Evolutionary conservation across 1,140 invertebrate genomes (phyloP), one percentile per base, ranked within the genome.

Genomic region (Rhizoglyphus robini): DNA sequence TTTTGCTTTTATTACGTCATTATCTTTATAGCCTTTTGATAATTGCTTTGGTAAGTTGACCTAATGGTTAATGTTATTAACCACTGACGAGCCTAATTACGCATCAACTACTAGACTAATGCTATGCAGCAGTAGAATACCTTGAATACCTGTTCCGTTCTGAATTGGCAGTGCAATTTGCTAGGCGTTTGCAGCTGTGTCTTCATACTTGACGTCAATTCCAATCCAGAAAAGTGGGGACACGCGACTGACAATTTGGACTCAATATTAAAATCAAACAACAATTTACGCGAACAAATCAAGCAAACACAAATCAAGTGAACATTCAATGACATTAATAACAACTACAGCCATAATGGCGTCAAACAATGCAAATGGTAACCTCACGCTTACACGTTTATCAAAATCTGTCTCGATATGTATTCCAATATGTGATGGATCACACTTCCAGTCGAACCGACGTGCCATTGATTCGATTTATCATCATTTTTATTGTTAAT

Each of bases 81-180:
- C 25, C 15, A 4, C 3, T 29, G 5, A 25, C 20, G 20, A n/a
- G 20, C 18, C 20, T 65, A 46, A 25, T 57, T 20, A 32, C n/a
- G 65, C 27, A 15, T 30, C 4, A 23, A 8, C 13, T 27, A 23
- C 15, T 13, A 36, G 20, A 25, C 15, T 64, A 73, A 68, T 65
- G 63, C 67, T 85, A 82, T 86, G 77, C 85, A 83, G 0, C 83
- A 71, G 72, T 91, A 88, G 88, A 81, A 82, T 66, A 81, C n/a
- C n/a, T n/a, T n/a, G n/a, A n/a, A n/a, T n/a, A n/a, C n/a, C n/a
- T n/a, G n/a, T 80, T 47, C 83, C 89, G 0, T 90, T 90, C 72
- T 83, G 83, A 69, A 79, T 88, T 20, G 80, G 85, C 0, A 81
- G 84, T n/a, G 79, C 74, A 3, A 76, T 90, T n/a, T n/a, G n/a